Percentiles rank a stretch among this genome's conserved stretches.
Evolutionary conservation across 2,797 vertebrate species (phyloP).

Genomic region (Hafferia zeledoni): DNA sequence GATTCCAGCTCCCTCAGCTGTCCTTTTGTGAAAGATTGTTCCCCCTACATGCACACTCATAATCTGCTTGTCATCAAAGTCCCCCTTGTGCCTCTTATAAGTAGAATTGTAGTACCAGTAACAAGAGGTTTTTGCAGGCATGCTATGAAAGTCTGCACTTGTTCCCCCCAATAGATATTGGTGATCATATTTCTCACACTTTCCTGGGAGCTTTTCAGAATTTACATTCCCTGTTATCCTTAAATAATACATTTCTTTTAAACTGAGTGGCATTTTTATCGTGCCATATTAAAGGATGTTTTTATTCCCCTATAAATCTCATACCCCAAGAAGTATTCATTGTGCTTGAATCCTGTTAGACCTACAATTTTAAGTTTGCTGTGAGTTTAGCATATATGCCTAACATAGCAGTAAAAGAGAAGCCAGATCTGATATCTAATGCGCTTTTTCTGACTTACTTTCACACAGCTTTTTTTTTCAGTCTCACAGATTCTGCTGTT

Average conservation of each 20-base stretch:
- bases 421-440: background rate
- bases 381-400: background rate
- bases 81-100: background rate
- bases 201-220: background rate
- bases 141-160: background rate
- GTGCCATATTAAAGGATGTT: background rate
- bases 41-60: background rate
- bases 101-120: background rate
- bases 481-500: background rate
- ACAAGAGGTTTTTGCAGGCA: background rate
- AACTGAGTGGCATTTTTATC: background rate
- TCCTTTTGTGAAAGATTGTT: background rate
- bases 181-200: background rate
- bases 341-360: background rate
- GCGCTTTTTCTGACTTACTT: background rate
- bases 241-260: constrained; percentile 4
- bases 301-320: background rate
- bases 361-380: background rate
- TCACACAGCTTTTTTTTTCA: background rate
- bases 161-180: background rate
- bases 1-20: background rate
- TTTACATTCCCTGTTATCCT: background rate
- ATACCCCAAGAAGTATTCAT: background rate
- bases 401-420: background rate
- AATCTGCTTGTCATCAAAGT: background rate